phyloP scores from a whole-genome alignment of 2,113 vertebrate genomes.

The Dasyprocta punctata region DNA sequence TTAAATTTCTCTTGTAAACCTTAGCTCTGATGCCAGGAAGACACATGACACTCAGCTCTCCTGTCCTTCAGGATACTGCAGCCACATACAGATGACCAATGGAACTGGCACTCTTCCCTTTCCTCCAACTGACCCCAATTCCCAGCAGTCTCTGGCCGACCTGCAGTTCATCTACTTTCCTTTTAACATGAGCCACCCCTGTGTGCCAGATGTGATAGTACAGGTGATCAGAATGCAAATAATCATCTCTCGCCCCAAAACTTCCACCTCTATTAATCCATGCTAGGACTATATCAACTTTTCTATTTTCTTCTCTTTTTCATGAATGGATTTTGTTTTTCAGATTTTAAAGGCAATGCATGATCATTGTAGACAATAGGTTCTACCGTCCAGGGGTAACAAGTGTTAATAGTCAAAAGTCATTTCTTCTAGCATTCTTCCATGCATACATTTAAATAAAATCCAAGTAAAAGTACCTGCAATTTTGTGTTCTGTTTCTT shows the following conservation, averaged over 20 bases:
- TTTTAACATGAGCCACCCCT: background rate
- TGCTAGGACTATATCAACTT: background rate
- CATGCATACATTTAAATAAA: slow-evolving; percentile 34
- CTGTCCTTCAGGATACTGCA: background rate
- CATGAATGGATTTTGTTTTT: background rate
- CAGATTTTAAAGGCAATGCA: background rate
- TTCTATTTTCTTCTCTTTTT: slow-evolving; percentile 37
- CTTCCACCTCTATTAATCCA: background rate
- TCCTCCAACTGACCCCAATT: background rate
- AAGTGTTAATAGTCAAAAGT: background rate
- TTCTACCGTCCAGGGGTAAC: background rate
- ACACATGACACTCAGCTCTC: background rate
- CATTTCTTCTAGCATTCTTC: background rate
- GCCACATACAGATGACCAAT: background rate
- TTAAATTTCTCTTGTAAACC: background rate
- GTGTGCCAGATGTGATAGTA: background rate
- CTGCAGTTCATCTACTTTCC: background rate
- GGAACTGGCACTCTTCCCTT: background rate
- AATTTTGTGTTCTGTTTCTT: background rate
- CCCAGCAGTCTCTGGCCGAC: background rate
- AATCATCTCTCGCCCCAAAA: background rate
- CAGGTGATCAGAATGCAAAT: background rate
- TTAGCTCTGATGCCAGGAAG: background rate
- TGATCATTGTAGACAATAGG: background rate
- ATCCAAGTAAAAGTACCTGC: background rate